Base-by-base conservation (phyloP, 2,888 invertebrate genomes). In the Hipparchia sbordonii region DNA sequence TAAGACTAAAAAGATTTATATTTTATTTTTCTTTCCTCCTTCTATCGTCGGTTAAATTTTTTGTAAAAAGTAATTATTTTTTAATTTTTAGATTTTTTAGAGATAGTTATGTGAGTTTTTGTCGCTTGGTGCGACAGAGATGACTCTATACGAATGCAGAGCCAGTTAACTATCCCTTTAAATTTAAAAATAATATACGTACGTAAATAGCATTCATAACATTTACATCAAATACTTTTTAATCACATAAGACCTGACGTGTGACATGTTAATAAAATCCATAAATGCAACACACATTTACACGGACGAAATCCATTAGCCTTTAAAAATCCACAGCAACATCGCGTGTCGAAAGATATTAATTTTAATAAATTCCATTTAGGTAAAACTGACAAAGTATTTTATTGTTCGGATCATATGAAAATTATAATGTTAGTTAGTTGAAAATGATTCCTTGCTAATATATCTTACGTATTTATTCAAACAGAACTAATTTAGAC, bases 291-390 rank as follows among this genome's bases (percentile, higher is more conserved):
- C 12, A 65, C 33, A 33, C 48, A 46, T n/a, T 61, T 12, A 13
- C 23, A 48, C 48, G 39, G 48, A 62, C 65, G 12, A 63, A 65
- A 33, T 52, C 65, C 65, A 65, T 65, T 65, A 52, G 33, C 33
- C 33, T 23, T 48, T 63, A 48, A 51, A 51, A 62, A 23, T 48
- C 13, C 23, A 63, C 48, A 51, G 4, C 63, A 4, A 6, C 51
- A 12, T 65, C 33, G 65, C 65, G 65, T 65, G 65, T 33, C 33
- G 6, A 48, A 63, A 10, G 63, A 1, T 51, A 63, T 63, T 65
- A 52, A 65, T 52, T 51, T 33, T 10, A 65, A 39, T 6, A 10
- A n/a, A n/a, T 60, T 39, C 39, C 61, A 33, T 65, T 65, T 52
- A 23, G 23, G 23, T 23, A 23, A 23, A 23, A 48, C 9, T 9